Evolutionary conservation across 1,140 invertebrate genomes (phyloP), one percentile per base, ranked within the genome.

Genomic region (Micrasema minimum): DNA sequence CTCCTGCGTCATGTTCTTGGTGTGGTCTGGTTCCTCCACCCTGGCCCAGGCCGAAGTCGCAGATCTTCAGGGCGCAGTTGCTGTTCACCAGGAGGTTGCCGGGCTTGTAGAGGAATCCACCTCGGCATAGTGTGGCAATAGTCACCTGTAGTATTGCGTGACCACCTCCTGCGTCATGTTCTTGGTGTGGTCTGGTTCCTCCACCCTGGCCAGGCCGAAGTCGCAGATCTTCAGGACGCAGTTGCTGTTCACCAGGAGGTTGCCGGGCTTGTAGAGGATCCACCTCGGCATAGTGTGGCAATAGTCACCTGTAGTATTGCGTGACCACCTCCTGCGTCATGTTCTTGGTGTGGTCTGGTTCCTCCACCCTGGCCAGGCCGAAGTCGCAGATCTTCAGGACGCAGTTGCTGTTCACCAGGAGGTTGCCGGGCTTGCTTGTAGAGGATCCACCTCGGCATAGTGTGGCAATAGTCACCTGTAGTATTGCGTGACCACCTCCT

Each of bases 301-400:
- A 31, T 31, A 31, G 26, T 31, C 26, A 7, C 26, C 7, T 31
- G 3, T 31, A 31, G 26, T 31, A 31, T 31, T 31, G 7, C 2
- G 2, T 31, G 26, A 99, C 96, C 20, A 86, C 95, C 87, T 99
- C 98, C 85, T 99, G 97, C 31, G 98, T 99, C 97, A 99, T 99
- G 79, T 96, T 92, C 82, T 93, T 92, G 74, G 88, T 91, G 77
- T 91, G 88, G 78, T 99, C 96, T 0, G 94, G 93, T 79, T 98
- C 96, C 83, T 97, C 95, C 46, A 99, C 96, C 20, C 86, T 81
- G 2, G 57, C 57, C 37, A 98, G 83, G 1, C 96, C 96, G 83
- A 98, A 98, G 86, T 99, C 97, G 88, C 97, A 99, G 84, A 99
- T 99, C 92, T 99, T n/a, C n/a, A n/a, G n/a, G n/a, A n/a, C n/a